These are phyloP conservation scores for Pseudomyrmex dendroicus DNA, from an alignment of 1,140 invertebrate species.

Conservation along the genomic window DNA sequence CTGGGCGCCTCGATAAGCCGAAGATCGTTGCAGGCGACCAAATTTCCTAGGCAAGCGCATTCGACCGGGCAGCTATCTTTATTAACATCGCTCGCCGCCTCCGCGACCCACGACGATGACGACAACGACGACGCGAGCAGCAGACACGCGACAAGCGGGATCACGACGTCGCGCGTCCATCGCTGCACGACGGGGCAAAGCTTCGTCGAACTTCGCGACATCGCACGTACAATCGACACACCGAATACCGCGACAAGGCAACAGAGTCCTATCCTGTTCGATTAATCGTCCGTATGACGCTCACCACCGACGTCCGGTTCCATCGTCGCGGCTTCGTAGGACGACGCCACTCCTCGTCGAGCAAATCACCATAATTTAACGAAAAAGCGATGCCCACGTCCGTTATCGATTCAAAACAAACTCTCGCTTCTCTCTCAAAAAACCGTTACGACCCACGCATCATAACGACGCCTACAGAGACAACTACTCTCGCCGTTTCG, in stretches of 20 bases:
- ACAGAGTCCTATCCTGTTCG: conserved; percentile 27
- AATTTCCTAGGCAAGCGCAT: conserved; percentile 81
- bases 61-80: conserved; percentile 80
- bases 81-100: not conserved
- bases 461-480: conserved; percentile 74
- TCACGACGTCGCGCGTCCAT: not conserved
- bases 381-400: conserved; percentile 52
- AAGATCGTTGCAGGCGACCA: conserved; percentile 78
- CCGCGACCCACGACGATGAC: no score
- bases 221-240: conserved; percentile 33
- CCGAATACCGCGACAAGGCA: not conserved
- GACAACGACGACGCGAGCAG: conserved; percentile 10
- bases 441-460: conserved; percentile 67
- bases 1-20: conserved; percentile 81
- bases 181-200: conserved; percentile 22
- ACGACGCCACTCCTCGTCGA: conserved; percentile 46
- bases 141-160: conserved; percentile 15
- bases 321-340: conserved; percentile 55
- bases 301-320: conserved; percentile 34
- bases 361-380: conserved; percentile 71
- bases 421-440: conserved; percentile 47
- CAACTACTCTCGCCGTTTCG: not conserved
- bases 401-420: conserved; percentile 75
- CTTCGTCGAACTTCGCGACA: conserved; percentile 59
- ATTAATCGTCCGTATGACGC: conserved; percentile 59